A percentile compares a stretch with the other conserved stretches of the same genome.
phyloP scores from a whole-genome alignment of 2,113 vertebrate species.

The Microcebus tavaratra region DNA sequence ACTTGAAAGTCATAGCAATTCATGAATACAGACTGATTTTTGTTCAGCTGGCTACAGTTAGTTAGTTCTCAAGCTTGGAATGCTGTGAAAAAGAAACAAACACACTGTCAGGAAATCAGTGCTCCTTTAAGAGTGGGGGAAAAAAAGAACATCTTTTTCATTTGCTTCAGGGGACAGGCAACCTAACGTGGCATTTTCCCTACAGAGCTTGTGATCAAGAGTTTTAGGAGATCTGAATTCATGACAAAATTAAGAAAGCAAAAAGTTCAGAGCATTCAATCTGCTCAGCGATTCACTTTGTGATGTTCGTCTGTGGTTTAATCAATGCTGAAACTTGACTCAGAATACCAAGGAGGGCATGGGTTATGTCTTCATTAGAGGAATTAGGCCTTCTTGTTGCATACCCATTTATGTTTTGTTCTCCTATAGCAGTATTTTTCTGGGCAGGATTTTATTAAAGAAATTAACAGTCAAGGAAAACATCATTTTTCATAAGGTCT shows the following conservation, averaged over 20 bases:
- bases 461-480: neutral
- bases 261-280: constrained; percentile 52
- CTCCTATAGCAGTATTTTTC: constrained; percentile 62
- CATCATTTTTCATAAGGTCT: neutral
- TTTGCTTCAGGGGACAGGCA: constrained; percentile 54
- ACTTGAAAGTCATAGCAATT: neutral
- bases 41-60: neutral
- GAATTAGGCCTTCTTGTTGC: constrained; percentile 63
- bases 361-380: neutral
- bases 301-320: constrained; percentile 66
- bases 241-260: constrained; percentile 61
- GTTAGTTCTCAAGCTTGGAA: neutral
- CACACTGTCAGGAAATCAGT: neutral
- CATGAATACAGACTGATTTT: neutral
- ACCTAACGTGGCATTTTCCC: neutral
- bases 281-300: constrained; percentile 53
- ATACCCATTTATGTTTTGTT: constrained; percentile 43
- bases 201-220: neutral
- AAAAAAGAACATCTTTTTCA: constrained; percentile 33
- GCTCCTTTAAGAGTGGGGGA: neutral
- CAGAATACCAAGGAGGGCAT: constrained; percentile 22
- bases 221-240: constrained; percentile 65
- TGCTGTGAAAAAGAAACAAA: constrained; percentile 19
- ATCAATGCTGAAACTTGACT: constrained; percentile 65
- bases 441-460: neutral